Evolutionary conservation across 2,888 invertebrate genomes (phyloP), one percentile per base, ranked within the genome.

Genomic region (Protophormia terraenovae): DNA sequence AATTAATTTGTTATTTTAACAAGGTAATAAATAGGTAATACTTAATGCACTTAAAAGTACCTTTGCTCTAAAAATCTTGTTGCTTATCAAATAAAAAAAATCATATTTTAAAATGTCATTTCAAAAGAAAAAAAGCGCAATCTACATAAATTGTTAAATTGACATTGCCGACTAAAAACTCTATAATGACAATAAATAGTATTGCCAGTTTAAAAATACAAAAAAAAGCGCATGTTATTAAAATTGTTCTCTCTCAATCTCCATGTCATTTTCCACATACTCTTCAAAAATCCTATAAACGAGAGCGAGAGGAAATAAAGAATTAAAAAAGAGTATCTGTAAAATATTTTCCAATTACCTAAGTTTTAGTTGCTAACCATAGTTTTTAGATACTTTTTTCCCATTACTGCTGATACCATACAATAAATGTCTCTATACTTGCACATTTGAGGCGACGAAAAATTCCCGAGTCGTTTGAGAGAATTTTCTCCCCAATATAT

Each of bases 351-450:
- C 32, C 58, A 79, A 78, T 45, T 79, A 69, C 35, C 50, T 78
- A 29, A 38, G 27, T 79, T 80, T 84, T 82, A 79, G 85, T 85
- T 85, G 85, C 85, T 85, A 85, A 75, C 78, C 80, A 82, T 85
- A 71, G 58, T 78, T 41, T 76, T 82, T 24, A 82, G 58, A 85
- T 85, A 82, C 82, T 75, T 66, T 73, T 85, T 78, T 78, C 60
- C 27, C 41, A 38, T 53, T 53, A 35, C 24, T 62, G 60, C 69
- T 79, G 73, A 72, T 84, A n/a, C n/a, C n/a, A n/a, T n/a, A n/a
- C n/a, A n/a, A n/a, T 82, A 19, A 50, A 29, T 76, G 50, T 67
- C 75, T 75, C 67, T 82, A 69, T 41, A 76, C 69, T 75, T 67
- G 29, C 32, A 66, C 7, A 24, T 3, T 8, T 75, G 60, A 75